These are phyloP conservation scores for Drosophila tropicalis DNA, from an alignment of 1,140 invertebrate species.

Conservation along the genomic window DNA sequence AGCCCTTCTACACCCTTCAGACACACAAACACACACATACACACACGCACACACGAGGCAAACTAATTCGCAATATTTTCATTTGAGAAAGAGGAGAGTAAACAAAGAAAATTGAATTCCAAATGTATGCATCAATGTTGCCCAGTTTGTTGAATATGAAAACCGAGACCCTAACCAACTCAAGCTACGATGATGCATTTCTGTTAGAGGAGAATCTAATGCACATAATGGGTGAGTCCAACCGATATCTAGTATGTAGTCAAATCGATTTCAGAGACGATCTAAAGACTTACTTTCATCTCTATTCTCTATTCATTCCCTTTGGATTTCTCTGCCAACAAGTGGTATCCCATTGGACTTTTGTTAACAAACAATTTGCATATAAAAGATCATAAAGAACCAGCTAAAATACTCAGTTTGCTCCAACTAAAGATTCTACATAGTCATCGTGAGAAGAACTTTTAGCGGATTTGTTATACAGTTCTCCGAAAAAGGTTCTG, in stretches of 20 bases:
- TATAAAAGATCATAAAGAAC: not conserved
- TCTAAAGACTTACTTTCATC: too few relatives aligned
- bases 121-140: conserved; percentile 74
- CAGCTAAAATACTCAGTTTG: not conserved
- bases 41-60: conserved; percentile 17
- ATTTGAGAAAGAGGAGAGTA: conserved; percentile 22
- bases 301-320: not conserved
- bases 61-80: conserved; percentile 21
- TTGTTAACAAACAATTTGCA: not conserved
- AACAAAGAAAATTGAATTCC: conserved; percentile 34
- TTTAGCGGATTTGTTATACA: conserved; percentile 5
- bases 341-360: not conserved
- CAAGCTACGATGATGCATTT: conserved; percentile 73
- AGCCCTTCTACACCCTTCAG: not conserved
- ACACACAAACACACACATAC: not conserved
- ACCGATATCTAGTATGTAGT: not conserved
- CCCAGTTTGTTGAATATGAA: conserved; percentile 80
- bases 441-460: conserved; percentile 35
- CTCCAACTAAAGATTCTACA: conserved; percentile 2
- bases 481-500: too few relatives aligned
- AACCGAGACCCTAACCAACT: conserved; percentile 75
- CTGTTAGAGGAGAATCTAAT: conserved; percentile 76
- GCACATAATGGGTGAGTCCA: conserved; percentile 78
- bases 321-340: not conserved
- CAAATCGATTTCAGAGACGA: not conserved